phyloP scores from a whole-genome alignment of 2,888 invertebrate species.

The Leucozona laternaria region DNA sequence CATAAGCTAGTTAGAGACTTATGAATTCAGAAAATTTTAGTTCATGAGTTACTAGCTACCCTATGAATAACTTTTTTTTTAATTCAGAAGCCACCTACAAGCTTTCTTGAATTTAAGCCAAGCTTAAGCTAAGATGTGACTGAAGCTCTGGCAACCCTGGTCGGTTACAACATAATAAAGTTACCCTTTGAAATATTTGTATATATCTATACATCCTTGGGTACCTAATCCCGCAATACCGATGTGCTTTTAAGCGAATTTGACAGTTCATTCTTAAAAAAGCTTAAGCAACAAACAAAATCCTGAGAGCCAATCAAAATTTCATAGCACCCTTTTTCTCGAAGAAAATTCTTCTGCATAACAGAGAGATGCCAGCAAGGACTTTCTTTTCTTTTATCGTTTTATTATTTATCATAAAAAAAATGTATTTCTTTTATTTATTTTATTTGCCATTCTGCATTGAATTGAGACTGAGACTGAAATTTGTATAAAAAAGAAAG shows the following conservation, averaged over 20 bases:
- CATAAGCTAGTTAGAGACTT: too few relatives aligned
- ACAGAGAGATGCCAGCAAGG: not conserved
- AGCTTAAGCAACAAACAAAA: not conserved
- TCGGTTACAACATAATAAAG: too few relatives aligned
- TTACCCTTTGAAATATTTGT: conserved; percentile 18
- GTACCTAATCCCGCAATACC: not conserved
- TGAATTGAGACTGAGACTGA: conserved; percentile 34
- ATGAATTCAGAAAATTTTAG: too few relatives aligned
- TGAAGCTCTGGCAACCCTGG: too few relatives aligned
- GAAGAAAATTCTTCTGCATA: conserved; percentile 24
- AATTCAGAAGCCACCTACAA: too few relatives aligned
- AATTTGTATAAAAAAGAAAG: conserved; percentile 36
- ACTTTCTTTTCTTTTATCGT: conserved; percentile 34
- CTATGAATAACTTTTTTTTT: too few relatives aligned
- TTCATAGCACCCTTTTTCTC: conserved; percentile 66
- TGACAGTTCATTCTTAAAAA: conserved; percentile 38
- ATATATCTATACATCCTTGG: not conserved
- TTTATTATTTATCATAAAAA: conserved; percentile 66
- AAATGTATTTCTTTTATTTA: conserved; percentile 43
- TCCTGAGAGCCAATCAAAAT: conserved; percentile 62
- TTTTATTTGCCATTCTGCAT: conserved; percentile 24
- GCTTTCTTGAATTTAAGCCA: too few relatives aligned
- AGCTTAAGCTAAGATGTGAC: too few relatives aligned
- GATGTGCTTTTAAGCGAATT: conserved; percentile 47
- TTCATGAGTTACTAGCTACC: too few relatives aligned